A percentile compares a stretch with the other conserved stretches of the same genome.
phyloP scores from a whole-genome alignment of 1,140 invertebrate species.

The Trichonephila clavipes region DNA sequence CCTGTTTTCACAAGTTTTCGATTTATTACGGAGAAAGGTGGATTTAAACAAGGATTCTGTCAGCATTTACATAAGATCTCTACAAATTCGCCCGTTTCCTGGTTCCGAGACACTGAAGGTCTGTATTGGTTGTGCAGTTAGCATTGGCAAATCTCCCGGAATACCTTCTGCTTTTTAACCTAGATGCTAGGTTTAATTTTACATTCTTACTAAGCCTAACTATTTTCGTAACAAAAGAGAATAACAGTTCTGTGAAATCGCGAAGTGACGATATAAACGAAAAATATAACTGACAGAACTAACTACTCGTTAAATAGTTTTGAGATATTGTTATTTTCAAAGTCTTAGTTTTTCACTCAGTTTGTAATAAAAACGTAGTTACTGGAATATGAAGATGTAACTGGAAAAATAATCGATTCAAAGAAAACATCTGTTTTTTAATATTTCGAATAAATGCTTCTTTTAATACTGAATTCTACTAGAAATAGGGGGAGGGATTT shows the following conservation, averaged over 20 bases:
- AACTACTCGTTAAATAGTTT: no score
- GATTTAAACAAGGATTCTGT: neutral
- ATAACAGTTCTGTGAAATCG: neutral
- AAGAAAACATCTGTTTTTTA: no score
- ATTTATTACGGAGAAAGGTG: neutral
- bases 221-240: neutral
- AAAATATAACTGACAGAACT: no score
- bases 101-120: neutral
- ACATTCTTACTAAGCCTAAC: slow-evolving; percentile 19
- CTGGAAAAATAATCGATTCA: no score
- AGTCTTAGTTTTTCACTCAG: no score
- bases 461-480: no score
- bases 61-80: neutral
- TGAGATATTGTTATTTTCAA: no score
- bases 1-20: neutral
- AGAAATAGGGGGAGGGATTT: no score
- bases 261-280: neutral
- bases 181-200: slow-evolving; percentile 20
- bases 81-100: neutral
- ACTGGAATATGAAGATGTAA: no score
- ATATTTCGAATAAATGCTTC: no score
- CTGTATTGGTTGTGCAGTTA: neutral
- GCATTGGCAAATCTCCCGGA: neutral
- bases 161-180: neutral
- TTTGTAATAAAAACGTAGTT: no score